Percentiles rank a stretch among this genome's conserved stretches.
Conservation (phyloP, 2,888 invertebrate genomes). For the Notodonta ziczac region DNA sequence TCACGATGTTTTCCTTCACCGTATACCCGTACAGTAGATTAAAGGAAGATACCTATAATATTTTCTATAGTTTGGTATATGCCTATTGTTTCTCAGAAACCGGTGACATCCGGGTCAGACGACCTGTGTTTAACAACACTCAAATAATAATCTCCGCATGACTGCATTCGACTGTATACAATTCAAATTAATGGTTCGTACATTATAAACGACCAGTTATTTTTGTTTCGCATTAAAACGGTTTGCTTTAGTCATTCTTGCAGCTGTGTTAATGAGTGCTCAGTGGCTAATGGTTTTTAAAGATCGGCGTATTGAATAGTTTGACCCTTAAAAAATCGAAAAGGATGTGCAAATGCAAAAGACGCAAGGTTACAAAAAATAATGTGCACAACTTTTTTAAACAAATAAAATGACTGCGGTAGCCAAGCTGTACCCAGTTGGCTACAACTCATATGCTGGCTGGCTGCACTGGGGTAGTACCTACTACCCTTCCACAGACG, state of each 20-base stretch:
- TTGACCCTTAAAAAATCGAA: conserved; percentile 1
- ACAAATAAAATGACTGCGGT: no score
- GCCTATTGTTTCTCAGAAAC: no score
- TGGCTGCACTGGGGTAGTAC: no score
- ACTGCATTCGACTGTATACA: conserved; percentile 51
- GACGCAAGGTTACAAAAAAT: background rate
- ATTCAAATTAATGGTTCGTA: conserved; percentile 62
- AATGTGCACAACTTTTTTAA: no score
- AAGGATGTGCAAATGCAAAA: background rate
- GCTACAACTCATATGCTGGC: no score
- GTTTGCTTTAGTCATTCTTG: conserved; percentile 38
- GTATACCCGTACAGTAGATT: no score
- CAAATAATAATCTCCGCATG: conserved; percentile 51
- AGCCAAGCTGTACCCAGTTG: no score
- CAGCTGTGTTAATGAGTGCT: conserved; percentile 14
- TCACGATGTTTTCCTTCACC: no score
- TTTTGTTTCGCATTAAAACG: conserved; percentile 58
- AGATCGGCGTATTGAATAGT: conserved; percentile 10
- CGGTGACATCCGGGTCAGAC: conserved; percentile 15
- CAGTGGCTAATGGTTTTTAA: conserved; percentile 33
- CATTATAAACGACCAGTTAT: conserved; percentile 59
- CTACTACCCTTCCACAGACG: no score
- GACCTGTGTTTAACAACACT: conserved; percentile 33
- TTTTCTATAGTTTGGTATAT: no score
- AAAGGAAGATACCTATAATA: no score